Evolutionary conservation across 2,797 vertebrate genomes (phyloP).

Genomic region (Gymnopithys bicolor): DNA sequence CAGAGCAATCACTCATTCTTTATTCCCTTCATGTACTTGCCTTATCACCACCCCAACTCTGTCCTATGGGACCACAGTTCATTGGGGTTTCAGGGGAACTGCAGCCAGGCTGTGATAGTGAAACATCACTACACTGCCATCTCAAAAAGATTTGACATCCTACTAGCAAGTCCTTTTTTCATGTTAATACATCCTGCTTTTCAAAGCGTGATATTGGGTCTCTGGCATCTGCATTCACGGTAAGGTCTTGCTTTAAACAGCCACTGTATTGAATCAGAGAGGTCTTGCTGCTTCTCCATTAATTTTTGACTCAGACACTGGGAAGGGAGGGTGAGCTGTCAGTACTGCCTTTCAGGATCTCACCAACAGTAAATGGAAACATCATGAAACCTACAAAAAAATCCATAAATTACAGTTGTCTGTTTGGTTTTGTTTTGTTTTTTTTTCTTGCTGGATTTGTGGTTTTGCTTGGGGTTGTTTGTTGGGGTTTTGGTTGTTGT

Average conservation of each 20-base stretch:
- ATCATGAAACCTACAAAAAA: rapidly evolving
- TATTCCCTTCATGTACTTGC: background rate
- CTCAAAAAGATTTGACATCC: background rate
- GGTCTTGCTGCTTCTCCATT: background rate
- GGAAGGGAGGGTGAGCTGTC: background rate
- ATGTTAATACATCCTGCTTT: background rate
- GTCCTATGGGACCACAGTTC: background rate
- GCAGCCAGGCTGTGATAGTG: background rate
- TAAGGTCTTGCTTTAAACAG: background rate
- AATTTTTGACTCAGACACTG: background rate
- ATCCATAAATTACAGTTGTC: background rate
- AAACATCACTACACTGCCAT: background rate
- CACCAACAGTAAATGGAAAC: background rate
- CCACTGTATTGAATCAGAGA: background rate
- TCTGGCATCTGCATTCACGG: background rate
- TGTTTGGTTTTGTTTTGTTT: background rate
- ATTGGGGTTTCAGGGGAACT: rapidly evolving
- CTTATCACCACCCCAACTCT: background rate
- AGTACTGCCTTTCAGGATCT: background rate
- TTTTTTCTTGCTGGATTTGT: background rate
- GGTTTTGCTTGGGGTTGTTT: background rate
- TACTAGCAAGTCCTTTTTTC: background rate
- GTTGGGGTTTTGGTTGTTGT: background rate
- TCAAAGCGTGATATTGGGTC: background rate
- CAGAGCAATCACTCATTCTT: background rate